Conservation (phyloP, 2,797 vertebrate genomes). For the Allochrocebus solatus region DNA sequence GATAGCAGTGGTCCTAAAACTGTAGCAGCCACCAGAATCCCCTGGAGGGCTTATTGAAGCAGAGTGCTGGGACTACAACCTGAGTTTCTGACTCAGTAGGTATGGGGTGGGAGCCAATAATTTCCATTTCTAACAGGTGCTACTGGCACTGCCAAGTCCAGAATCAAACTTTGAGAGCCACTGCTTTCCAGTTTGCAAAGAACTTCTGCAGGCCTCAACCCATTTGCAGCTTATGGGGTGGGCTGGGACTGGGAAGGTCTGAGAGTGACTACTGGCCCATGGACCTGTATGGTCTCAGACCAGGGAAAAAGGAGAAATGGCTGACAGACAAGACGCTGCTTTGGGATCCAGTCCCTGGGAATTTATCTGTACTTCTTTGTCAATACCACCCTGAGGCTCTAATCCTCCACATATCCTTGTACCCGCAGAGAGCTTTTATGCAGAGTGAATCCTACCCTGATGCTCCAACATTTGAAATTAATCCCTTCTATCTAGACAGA, state of each 20-base stretch:
- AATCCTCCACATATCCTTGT: neutral
- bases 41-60: neutral
- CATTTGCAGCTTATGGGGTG: neutral
- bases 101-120: neutral
- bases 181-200: neutral
- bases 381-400: neutral
- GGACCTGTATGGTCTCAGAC: neutral
- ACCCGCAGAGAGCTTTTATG: neutral
- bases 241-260: neutral
- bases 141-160: neutral
- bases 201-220: neutral
- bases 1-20: neutral
- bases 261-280: neutral
- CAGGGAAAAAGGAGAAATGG: neutral
- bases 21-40: neutral
- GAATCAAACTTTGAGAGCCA: neutral
- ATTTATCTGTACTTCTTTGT: neutral
- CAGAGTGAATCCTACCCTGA: neutral
- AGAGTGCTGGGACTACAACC: neutral
- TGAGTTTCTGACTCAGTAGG: neutral
- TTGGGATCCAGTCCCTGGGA: neutral
- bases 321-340: neutral
- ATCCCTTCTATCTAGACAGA: neutral
- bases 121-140: neutral
- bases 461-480: neutral